Base-by-base conservation (phyloP, 2,113 vertebrate genomes). In the Hippolais icterina region DNA sequence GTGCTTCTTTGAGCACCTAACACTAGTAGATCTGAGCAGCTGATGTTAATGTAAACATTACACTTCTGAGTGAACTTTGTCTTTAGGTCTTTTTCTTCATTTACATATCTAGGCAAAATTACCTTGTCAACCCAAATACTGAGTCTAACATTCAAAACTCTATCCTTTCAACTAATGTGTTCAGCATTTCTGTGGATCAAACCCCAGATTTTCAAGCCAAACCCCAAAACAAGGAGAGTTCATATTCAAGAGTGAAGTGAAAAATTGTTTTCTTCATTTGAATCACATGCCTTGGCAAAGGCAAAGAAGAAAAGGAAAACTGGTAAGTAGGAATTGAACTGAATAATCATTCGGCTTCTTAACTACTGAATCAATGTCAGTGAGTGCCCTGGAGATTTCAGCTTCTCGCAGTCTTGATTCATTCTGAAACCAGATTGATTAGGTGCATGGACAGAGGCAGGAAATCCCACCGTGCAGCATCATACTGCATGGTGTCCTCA, bases 61-160 rank as follows among this genome's bases (percentile, higher is more conserved):
- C 66, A 39, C 22, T 90, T 82, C 60, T 75, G 27, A 64, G 53
- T 74, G 79, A 90, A 83, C 94, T 96, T 96, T 92, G 88, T 56
- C 70, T 71, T 80, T 52, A 83, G 65, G 46, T 64, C 83, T 90
- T 88, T 93, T 37, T 66, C 57, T 76, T 68, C 35, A 19, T 88
- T 86, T 83, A 54, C 77, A 33, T 86, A 71, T 49, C 6, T 25
- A 77, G 87, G 59, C 71, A 92, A 85, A 87, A 90, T 49, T 25
- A 39, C 35, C 13, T 21, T 44, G 17, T 80, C 50, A 60, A 20
- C 65, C 60, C 4, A 4, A n/a, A 41, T 49, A 50, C 39, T 87
- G 46, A 33, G 16, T 42, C 47, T 65, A 21, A 37, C 54, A 24
- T 81, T 68, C 27, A 46, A 12, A 91, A 66, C n/a, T 64, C 60